Evolutionary conservation across 2,888 invertebrate genomes (phyloP).

Genomic region (Folsomia candida): DNA sequence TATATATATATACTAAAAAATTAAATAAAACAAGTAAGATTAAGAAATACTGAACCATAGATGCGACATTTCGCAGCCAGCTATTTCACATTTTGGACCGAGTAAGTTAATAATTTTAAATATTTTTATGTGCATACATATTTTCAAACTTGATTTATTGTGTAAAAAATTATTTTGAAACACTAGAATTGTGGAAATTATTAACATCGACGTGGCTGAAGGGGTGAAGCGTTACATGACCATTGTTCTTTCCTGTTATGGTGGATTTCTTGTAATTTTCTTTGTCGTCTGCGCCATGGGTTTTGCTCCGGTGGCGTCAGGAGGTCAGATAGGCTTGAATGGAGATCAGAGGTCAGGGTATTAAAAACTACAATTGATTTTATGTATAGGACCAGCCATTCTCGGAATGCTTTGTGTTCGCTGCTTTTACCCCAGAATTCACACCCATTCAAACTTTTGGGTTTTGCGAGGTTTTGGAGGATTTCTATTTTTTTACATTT

Average conservation of each 20-base stretch:
- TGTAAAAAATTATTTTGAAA: not conserved
- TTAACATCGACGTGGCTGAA: slow-evolving; percentile 22
- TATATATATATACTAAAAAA: no score
- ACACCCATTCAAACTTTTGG: slow-evolving; percentile 13
- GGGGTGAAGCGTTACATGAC: slow-evolving; percentile 16
- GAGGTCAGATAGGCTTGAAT: no score
- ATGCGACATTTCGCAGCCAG: slow-evolving; percentile 24
- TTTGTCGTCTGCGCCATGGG: not conserved
- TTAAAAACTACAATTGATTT: no score
- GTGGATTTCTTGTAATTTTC: slow-evolving; percentile 9
- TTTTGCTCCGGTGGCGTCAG: slow-evolving; percentile 27
- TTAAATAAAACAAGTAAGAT: no score
- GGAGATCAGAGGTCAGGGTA: no score
- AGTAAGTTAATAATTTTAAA: slow-evolving; percentile 9
- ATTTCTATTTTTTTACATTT: slow-evolving; percentile 18
- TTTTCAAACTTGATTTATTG: not conserved
- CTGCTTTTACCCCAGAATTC: slow-evolving; percentile 15
- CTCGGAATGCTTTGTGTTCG: slow-evolving; percentile 21
- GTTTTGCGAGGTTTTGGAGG: slow-evolving; percentile 4
- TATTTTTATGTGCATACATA: not conserved
- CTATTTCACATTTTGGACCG: slow-evolving; percentile 37
- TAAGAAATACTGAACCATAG: no score
- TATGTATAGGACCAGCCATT: no score
- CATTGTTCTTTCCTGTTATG: slow-evolving; percentile 9
- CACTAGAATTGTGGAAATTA: slow-evolving; percentile 28